phyloP scores from a whole-genome alignment of 1,140 invertebrate genomes.

The Brachionus koreanus region DNA sequence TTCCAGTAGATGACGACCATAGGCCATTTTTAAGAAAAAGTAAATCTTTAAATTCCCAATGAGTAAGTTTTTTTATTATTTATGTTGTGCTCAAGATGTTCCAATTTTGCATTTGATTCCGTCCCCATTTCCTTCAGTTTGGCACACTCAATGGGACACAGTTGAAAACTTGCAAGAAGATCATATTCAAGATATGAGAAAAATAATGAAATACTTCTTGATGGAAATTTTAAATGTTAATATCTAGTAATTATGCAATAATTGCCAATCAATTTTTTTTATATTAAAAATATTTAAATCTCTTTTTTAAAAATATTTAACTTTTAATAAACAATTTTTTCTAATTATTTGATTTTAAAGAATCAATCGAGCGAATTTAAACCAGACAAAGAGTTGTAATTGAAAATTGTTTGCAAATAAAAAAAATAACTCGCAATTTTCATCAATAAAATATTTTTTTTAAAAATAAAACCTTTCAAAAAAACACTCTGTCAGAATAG shows the following conservation, averaged over 20 bases:
- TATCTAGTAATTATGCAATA: neutral
- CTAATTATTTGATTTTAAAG: too few relatives aligned
- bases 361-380: too few relatives aligned
- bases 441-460: too few relatives aligned
- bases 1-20: constrained; percentile 85
- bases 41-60: constrained; percentile 53
- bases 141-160: constrained; percentile 79
- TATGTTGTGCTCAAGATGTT: constrained; percentile 67
- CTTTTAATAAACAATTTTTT: too few relatives aligned
- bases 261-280: neutral
- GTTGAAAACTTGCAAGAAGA: constrained; percentile 70
- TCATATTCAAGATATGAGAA: constrained; percentile 73
- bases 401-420: too few relatives aligned
- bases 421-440: too few relatives aligned
- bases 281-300: neutral
- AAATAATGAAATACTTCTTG: constrained; percentile 39
- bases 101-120: constrained; percentile 84
- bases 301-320: too few relatives aligned
- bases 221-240: constrained; percentile 38
- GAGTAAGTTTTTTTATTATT: neutral
- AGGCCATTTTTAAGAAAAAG: constrained; percentile 79
- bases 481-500: too few relatives aligned
- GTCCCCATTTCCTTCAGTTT: constrained; percentile 77
- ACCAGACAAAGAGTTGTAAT: too few relatives aligned
- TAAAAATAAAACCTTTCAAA: too few relatives aligned